These are phyloP conservation scores for Chaetodon trifasciatus DNA, from an alignment of 2,797 vertebrate genomes.

Conservation along the genomic window DNA sequence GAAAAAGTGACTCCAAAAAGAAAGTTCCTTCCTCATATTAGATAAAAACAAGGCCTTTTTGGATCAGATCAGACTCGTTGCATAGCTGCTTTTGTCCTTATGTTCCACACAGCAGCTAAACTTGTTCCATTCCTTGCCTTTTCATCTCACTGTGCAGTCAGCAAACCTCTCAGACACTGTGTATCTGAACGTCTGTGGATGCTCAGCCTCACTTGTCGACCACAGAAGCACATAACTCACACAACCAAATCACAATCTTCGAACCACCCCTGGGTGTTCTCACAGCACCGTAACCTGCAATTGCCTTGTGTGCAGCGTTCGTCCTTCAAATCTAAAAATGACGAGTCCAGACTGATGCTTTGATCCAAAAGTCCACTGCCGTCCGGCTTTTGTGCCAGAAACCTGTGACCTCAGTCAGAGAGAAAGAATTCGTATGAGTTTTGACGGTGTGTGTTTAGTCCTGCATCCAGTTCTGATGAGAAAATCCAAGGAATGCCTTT, in stretches of 20 bases:
- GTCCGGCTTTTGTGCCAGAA: conserved; percentile 18
- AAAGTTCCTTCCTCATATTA: not conserved
- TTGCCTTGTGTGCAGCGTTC: conserved; percentile 50
- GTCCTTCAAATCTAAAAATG: conserved; percentile 36
- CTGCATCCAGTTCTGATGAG: conserved; percentile 43
- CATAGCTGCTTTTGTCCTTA: not conserved
- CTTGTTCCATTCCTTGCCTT: not conserved
- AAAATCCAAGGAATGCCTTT: conserved; percentile 52
- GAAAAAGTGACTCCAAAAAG: conserved; percentile 15
- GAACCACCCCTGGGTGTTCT: conserved; percentile 58
- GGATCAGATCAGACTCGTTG: not conserved
- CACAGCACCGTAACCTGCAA: conserved; percentile 58
- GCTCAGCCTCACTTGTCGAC: conserved; percentile 51
- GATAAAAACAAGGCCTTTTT: not conserved
- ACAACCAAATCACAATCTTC: conserved; percentile 58
- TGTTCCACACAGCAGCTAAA: conserved; percentile 1
- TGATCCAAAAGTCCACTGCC: conserved; percentile 43
- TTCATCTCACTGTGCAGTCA: conserved; percentile 39
- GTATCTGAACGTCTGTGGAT: conserved; percentile 53
- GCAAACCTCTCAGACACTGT: conserved; percentile 18
- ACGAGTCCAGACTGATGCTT: not conserved
- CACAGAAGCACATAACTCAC: conserved; percentile 65
- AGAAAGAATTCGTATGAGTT: conserved; percentile 14
- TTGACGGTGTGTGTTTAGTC: conserved; percentile 29
- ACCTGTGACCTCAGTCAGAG: conserved; percentile 33